Evolutionary conservation across 2,797 vertebrate species (phyloP).

Genomic region (Brachyalestes nurse): DNA sequence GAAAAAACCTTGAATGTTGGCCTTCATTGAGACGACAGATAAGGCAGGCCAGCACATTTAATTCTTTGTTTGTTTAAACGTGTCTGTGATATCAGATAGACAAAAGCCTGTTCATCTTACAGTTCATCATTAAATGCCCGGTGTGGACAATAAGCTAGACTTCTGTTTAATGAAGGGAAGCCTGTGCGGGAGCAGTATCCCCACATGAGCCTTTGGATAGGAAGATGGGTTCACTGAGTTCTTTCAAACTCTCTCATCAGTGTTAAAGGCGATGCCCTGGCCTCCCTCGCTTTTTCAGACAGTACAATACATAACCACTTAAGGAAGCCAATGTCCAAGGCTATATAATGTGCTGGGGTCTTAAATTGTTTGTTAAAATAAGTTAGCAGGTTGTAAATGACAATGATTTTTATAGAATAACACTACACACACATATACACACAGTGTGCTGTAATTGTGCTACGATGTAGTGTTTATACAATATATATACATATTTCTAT

Average conservation of each 20-base stretch:
- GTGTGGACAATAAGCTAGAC: neutral
- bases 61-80: neutral
- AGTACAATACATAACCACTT: neutral
- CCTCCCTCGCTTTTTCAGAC: neutral
- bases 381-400: too few species aligned
- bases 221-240: constrained; percentile 38
- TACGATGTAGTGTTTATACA: too few species aligned
- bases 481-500: too few species aligned
- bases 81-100: neutral
- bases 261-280: neutral
- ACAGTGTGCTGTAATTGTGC: too few species aligned
- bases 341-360: too few species aligned
- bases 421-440: too few species aligned
- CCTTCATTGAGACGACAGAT: neutral
- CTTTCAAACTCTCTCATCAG: constrained; percentile 26
- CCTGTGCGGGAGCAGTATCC: neutral
- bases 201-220: constrained; percentile 20
- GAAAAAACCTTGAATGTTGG: constrained; percentile 22
- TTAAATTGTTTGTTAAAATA: too few species aligned
- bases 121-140: neutral
- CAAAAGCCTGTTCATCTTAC: neutral
- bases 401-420: too few species aligned
- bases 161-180: neutral
- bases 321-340: too few species aligned
- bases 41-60: neutral